These are phyloP conservation scores for Eublepharis macularius DNA, from an alignment of 2,113 vertebrate genomes.

Conservation along the genomic window DNA sequence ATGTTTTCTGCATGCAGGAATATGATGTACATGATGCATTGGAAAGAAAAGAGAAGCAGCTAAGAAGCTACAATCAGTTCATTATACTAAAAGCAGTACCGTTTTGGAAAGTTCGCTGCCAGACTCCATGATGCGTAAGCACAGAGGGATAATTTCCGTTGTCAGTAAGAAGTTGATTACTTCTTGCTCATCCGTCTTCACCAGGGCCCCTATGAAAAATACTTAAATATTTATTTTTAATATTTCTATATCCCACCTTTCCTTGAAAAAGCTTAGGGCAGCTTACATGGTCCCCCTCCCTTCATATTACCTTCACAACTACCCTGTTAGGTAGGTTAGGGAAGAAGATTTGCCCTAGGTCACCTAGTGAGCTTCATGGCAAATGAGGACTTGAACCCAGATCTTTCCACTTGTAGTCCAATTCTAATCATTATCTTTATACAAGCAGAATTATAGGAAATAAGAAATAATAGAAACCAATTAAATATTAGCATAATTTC, in stretches of 20 bases:
- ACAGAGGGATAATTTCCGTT: slow-evolving; percentile 98
- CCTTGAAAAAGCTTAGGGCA: no score
- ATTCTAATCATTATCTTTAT: no score
- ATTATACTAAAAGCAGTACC: slow-evolving; percentile 71
- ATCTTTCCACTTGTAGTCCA: no score
- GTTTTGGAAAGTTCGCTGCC: slow-evolving; percentile 99
- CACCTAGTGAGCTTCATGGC: no score
- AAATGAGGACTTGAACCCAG: no score
- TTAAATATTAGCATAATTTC: not conserved
- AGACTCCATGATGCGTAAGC: slow-evolving; percentile 98
- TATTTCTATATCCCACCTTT: no score
- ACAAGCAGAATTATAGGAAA: not conserved
- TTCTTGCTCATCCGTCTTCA: slow-evolving; percentile 98
- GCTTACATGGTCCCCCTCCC: no score
- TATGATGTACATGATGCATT: not conserved
- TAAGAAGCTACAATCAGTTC: slow-evolving; percentile 8
- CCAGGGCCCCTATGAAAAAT: slow-evolving; percentile 85
- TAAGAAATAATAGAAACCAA: not conserved
- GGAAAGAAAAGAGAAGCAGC: not conserved
- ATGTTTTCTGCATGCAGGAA: not conserved
- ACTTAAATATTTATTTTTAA: no score
- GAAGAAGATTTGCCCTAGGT: no score
- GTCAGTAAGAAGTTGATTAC: slow-evolving; percentile 98
- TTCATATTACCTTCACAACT: no score
- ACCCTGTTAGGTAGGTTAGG: no score